Evolutionary conservation across 1,140 invertebrate species (phyloP), one percentile per base, ranked within the genome.

Genomic region (Branchinecta lynchi): DNA sequence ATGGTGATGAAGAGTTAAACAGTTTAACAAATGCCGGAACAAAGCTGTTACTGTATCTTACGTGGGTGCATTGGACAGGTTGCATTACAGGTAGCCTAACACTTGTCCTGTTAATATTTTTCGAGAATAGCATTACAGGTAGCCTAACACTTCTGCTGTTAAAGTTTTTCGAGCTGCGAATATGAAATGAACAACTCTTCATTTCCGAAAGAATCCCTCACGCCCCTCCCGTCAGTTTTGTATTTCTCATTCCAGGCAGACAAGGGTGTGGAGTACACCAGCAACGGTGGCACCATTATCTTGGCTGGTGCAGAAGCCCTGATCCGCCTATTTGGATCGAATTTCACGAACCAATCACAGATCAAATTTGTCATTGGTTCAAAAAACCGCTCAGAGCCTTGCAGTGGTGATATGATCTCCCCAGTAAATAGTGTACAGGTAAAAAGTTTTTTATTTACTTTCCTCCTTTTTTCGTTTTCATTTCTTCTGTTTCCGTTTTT

Each of bases 281-380:
- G 85, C 1, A 78, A 82, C 15, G 87, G 87, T 1, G 79, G 89
- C 45, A 87, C 87, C 0, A 81, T 81, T 71, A 81, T 91, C 60
- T 74, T 88, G 70, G 82, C 84, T 7, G 81, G 82, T 10, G 78
- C 76, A 0, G 76, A 75, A 12, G 80, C 85, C 51, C 80, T 80
- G 7, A 76, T 92, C 44, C 83, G 89, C 44, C 71, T 93, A n/a
- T 92, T 91, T 77, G 90, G 89, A 0, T 76, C 76, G 43, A 86
- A 86, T 17, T 80, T 92, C 66, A 85, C 82, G 0, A 75, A 83
- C 3, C 76, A 82, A 67, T 89, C 89, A 0, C 77, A 84, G 12
- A 83, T 93, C 65, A 82, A 85, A 0, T 89, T 92, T 74, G 91
- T 89, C 0, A 80, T 84, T 44, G 77, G 82, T 51, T 71, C 73